These are phyloP conservation scores for Haemorhous mexicanus DNA, from an alignment of 2,113 vertebrate genomes.

Conservation along the genomic window DNA sequence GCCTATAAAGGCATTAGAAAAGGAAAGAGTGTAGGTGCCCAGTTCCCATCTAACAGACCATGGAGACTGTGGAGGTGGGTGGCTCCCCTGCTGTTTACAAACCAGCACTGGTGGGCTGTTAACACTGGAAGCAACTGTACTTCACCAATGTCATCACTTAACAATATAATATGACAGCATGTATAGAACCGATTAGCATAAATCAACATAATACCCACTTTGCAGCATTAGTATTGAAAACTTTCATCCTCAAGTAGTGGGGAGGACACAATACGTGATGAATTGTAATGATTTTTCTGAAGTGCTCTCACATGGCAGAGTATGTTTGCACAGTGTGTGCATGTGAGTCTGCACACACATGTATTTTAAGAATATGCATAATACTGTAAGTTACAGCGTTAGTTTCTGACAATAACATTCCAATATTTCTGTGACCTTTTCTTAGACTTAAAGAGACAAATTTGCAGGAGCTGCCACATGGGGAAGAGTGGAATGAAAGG, in stretches of 20 bases:
- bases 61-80: not conserved
- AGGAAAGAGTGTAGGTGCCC: not conserved
- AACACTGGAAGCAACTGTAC: constrained; percentile 13
- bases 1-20: not conserved
- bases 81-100: not conserved
- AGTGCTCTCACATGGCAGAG: not conserved
- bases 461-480: not conserved
- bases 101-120: not conserved
- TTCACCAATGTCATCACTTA: constrained; percentile 46
- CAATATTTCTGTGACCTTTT: not conserved
- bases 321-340: not conserved
- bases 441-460: not conserved
- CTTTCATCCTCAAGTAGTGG: constrained; percentile 37
- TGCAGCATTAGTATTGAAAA: constrained; percentile 54
- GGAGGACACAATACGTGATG: not conserved
- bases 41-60: not conserved
- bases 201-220: constrained; percentile 68
- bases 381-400: not conserved
- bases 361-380: not conserved
- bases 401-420: not conserved
- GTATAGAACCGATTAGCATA: constrained; percentile 51
- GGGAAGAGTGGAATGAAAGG: not conserved
- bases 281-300: not conserved
- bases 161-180: constrained; percentile 45
- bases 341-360: not conserved